These are phyloP conservation scores for Hydrochoerus hydrochaeris DNA, from an alignment of 2,113 vertebrate genomes.

Conservation along the genomic window DNA sequence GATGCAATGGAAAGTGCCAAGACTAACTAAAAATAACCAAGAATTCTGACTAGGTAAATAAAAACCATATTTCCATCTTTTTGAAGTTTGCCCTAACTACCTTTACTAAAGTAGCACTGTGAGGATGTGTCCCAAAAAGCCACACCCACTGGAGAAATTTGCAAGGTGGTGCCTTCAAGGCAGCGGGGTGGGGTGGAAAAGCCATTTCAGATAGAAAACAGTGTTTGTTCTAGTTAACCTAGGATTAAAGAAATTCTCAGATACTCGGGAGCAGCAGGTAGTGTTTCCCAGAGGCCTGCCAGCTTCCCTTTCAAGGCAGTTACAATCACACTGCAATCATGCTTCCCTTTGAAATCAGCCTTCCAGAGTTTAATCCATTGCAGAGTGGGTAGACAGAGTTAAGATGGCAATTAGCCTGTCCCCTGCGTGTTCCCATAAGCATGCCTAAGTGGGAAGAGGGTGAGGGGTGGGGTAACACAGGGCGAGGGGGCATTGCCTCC, in stretches of 20 bases:
- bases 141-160: not conserved
- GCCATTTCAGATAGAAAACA: not conserved
- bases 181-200: conserved; percentile 8
- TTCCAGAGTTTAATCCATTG: not conserved
- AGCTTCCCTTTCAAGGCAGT: not conserved
- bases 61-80: conserved; percentile 73
- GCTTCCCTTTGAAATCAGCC: not conserved
- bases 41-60: conserved; percentile 74
- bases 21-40: conserved; percentile 69
- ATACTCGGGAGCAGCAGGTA: not conserved
- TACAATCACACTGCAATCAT: no score
- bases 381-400: not conserved
- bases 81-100: conserved; percentile 72
- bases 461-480: fast-evolving
- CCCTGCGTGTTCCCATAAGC: fast-evolving
- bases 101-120: conserved; percentile 38
- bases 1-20: conserved; percentile 59
- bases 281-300: not conserved
- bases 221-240: not conserved
- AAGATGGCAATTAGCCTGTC: not conserved
- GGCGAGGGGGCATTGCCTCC: not conserved
- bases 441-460: not conserved
- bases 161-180: conserved; percentile 53
- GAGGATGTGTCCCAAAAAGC: conserved; percentile 28
- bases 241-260: not conserved